Percentiles rank a stretch among this genome's conserved stretches.
Conservation (phyloP, 2,797 vertebrate genomes). For the Crax fasciolata region DNA sequence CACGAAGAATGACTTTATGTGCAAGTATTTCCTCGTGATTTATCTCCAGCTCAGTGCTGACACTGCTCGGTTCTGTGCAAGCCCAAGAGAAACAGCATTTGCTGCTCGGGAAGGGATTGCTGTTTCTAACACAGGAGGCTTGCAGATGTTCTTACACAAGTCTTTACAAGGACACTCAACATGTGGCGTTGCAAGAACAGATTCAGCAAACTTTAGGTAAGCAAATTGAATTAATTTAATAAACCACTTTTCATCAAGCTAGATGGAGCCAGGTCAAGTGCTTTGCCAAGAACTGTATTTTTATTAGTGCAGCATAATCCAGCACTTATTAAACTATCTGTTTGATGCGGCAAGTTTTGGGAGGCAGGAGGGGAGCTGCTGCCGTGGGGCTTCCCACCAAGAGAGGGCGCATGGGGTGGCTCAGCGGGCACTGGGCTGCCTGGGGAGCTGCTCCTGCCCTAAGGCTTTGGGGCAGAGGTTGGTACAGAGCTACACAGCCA, state of each 20-base stretch:
- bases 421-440: background rate
- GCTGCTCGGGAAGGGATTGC: background rate
- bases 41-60: background rate
- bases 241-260: background rate
- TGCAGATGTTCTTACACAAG: background rate
- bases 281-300: background rate
- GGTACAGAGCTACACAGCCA: background rate
- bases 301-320: background rate
- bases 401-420: background rate
- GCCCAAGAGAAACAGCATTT: background rate
- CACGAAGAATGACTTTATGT: background rate
- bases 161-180: background rate
- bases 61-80: background rate
- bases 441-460: too few relatives aligned
- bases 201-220: slow-evolving; percentile 5
- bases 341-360: background rate
- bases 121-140: background rate
- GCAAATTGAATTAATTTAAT: background rate
- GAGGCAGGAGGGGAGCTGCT: rapidly evolving
- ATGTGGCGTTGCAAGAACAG: background rate
- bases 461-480: too few relatives aligned
- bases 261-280: background rate
- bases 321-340: background rate
- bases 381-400: rapidly evolving
- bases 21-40: background rate